Conservation (phyloP, 2,113 vertebrate species). For the Salvelinus alpinus region DNA sequence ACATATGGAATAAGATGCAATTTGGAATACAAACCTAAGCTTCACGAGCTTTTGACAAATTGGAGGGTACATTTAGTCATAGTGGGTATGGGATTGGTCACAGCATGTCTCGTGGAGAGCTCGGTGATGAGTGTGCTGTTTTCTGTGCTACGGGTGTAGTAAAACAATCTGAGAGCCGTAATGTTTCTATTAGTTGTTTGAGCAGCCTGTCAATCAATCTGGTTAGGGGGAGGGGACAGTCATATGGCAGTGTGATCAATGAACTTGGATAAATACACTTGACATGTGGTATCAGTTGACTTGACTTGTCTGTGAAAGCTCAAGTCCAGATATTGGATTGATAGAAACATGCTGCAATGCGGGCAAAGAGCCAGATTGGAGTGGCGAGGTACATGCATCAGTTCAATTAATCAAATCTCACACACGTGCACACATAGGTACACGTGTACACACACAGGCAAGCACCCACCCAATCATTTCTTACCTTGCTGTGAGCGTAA, state of each 20-base stretch:
- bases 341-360: neutral
- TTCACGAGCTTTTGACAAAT: no score
- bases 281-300: neutral
- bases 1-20: no score
- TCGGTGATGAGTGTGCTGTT: no score
- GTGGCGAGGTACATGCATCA: neutral
- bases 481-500: constrained; percentile 97
- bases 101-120: no score
- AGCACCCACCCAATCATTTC: no score
- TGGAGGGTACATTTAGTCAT: no score
- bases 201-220: neutral
- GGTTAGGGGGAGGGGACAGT: neutral
- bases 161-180: no score
- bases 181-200: neutral
- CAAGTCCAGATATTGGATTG: neutral
- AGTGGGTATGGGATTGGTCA: no score
- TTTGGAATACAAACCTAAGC: no score
- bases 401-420: neutral
- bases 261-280: neutral
- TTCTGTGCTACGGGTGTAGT: no score
- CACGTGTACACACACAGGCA: no score
- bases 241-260: neutral
- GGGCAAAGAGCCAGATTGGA: neutral
- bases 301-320: neutral
- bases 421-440: neutral